These are phyloP conservation scores for Pogonocherus hispidulus DNA, from an alignment of 2,888 invertebrate species.

Conservation along the genomic window DNA sequence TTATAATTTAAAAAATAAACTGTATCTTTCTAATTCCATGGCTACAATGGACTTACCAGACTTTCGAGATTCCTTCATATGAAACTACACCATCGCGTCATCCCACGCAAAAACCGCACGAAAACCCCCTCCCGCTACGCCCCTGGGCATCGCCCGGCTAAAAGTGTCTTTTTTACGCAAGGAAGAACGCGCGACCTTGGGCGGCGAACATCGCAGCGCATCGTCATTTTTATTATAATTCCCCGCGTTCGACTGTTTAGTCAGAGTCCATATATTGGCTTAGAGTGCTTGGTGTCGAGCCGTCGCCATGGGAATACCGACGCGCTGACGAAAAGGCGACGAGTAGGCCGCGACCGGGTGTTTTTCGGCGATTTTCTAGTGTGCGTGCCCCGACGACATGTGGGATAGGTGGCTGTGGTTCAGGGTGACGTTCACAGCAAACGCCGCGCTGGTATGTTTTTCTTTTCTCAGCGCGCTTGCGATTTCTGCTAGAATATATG, in stretches of 20 bases:
- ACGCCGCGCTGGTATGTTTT: not conserved
- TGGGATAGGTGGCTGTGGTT: not conserved
- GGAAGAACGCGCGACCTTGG: conserved; percentile 44
- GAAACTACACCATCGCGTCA: no score
- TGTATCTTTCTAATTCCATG: no score
- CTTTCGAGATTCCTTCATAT: no score
- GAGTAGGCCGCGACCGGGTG: not conserved
- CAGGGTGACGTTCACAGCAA: not conserved
- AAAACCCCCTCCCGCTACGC: not conserved
- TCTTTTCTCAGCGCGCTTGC: no score
- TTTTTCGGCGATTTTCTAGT: not conserved
- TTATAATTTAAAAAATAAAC: no score
- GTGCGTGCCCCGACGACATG: not conserved
- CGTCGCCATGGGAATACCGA: conserved; percentile 17
- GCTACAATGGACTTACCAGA: no score
- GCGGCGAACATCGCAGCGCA: conserved; percentile 31
- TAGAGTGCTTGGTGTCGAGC: conserved; percentile 30
- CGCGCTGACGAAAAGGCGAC: not conserved
- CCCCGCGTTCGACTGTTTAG: conserved; percentile 26
- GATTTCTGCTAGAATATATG: no score
- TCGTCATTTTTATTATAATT: conserved; percentile 38
- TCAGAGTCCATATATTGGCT: conserved; percentile 11
- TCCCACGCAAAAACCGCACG: no score
- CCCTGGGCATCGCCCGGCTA: not conserved
- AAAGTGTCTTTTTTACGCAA: conserved; percentile 36